phyloP scores from a whole-genome alignment of 2,888 invertebrate species.

The Folsomia manolachei region DNA sequence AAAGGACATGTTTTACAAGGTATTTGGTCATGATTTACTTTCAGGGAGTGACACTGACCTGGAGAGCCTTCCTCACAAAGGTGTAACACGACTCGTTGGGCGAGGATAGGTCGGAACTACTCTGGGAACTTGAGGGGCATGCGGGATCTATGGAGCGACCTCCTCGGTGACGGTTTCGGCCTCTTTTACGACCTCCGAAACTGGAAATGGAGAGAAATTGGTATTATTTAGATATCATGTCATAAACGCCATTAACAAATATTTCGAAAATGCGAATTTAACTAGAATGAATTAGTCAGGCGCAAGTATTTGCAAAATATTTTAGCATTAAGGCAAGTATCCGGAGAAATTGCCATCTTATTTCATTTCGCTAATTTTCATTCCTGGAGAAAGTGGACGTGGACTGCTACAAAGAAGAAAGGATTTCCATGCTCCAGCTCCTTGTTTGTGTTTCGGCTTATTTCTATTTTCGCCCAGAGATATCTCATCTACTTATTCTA shows the following conservation, averaged over 20 bases:
- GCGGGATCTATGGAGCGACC: constrained; percentile 68
- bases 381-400: too few species aligned
- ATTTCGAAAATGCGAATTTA: too few species aligned
- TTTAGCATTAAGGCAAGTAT: too few species aligned
- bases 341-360: too few species aligned
- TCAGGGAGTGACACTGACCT: constrained; percentile 56
- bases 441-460: not conserved
- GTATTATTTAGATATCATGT: too few species aligned
- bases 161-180: constrained; percentile 59
- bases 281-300: too few species aligned
- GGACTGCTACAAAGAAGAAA: too few species aligned
- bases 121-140: constrained; percentile 60
- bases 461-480: not conserved
- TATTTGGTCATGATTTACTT: not conserved
- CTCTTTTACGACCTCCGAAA: constrained; percentile 58
- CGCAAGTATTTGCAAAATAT: too few species aligned
- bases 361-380: too few species aligned
- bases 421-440: too few species aligned
- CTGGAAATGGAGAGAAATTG: constrained; percentile 50
- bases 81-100: constrained; percentile 93
- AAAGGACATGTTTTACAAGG: not conserved
- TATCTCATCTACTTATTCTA: too few species aligned
- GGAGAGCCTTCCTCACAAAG: constrained; percentile 81
- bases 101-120: constrained; percentile 82
- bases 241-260: too few species aligned